Evolutionary conservation across 2,888 invertebrate genomes (phyloP).

Genomic region (Standfussiana lucernea): DNA sequence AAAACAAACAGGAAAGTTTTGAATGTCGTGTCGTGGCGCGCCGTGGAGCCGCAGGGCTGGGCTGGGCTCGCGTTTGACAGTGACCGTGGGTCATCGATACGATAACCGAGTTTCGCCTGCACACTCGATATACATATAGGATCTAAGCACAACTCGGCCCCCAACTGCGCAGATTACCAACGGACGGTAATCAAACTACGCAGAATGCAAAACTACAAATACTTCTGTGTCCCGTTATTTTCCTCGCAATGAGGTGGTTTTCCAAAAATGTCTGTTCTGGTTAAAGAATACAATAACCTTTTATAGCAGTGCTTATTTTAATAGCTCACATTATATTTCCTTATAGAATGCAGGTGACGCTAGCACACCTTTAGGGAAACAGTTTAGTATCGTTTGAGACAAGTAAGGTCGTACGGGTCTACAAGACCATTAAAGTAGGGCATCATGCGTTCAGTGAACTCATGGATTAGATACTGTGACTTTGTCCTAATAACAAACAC

Average conservation of each 20-base stretch:
- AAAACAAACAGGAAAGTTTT: constrained; percentile 56
- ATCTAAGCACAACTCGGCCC: constrained; percentile 8
- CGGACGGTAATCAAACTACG: constrained; percentile 23
- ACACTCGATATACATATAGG: constrained; percentile 40
- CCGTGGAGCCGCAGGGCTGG: constrained; percentile 58
- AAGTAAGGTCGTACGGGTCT: background rate
- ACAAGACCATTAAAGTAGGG: background rate
- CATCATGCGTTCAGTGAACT: constrained; percentile 16
- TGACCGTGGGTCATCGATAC: constrained; percentile 79
- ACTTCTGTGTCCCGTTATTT: constrained; percentile 50
- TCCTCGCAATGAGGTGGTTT: constrained; percentile 6
- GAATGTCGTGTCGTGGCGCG: constrained; percentile 64
- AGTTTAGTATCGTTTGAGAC: background rate
- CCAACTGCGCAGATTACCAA: constrained; percentile 35
- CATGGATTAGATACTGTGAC: background rate
- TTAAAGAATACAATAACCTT: constrained; percentile 37
- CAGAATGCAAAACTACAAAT: constrained; percentile 34
- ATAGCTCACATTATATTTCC: constrained; percentile 10
- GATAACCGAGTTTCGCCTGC: constrained; percentile 80
- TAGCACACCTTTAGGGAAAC: constrained; percentile 3
- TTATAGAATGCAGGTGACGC: constrained; percentile 19
- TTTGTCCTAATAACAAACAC: background rate
- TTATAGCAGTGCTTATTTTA: constrained; percentile 9
- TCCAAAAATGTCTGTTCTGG: constrained; percentile 21
- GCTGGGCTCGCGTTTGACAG: constrained; percentile 59